phyloP scores from a whole-genome alignment of 2,888 invertebrate genomes.

The Tromatobia lineatoria region DNA sequence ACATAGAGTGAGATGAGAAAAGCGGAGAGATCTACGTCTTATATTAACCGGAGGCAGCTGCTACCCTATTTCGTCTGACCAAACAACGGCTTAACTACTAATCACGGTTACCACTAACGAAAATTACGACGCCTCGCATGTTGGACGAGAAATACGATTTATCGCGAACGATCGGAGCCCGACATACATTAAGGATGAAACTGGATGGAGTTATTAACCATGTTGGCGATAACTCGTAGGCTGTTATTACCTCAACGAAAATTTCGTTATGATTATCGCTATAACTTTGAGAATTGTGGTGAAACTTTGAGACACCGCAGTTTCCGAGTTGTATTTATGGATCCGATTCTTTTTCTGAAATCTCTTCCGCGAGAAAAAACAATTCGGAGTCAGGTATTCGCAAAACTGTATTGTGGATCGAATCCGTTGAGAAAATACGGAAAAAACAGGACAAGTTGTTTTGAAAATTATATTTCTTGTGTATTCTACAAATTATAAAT shows the following conservation, averaged over 20 bases:
- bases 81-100: constrained; percentile 57
- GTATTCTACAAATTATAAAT: background rate
- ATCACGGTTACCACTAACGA: constrained; percentile 54
- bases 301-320: background rate
- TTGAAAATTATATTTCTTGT: background rate
- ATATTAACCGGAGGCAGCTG: constrained; percentile 54
- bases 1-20: constrained; percentile 4
- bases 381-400: no score
- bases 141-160: constrained; percentile 13
- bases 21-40: constrained; percentile 42
- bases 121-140: constrained; percentile 38
- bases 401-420: no score
- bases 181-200: background rate
- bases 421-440: no score
- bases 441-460: background rate
- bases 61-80: constrained; percentile 54
- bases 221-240: background rate
- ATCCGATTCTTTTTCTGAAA: background rate
- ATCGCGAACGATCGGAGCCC: constrained; percentile 28
- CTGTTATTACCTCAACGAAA: background rate
- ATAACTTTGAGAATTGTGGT: background rate
- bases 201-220: background rate
- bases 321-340: background rate
- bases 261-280: background rate
- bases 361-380: background rate